These are phyloP conservation scores for Mystacornis crossleyi DNA, from an alignment of 2,113 vertebrate genomes.

Conservation along the genomic window DNA sequence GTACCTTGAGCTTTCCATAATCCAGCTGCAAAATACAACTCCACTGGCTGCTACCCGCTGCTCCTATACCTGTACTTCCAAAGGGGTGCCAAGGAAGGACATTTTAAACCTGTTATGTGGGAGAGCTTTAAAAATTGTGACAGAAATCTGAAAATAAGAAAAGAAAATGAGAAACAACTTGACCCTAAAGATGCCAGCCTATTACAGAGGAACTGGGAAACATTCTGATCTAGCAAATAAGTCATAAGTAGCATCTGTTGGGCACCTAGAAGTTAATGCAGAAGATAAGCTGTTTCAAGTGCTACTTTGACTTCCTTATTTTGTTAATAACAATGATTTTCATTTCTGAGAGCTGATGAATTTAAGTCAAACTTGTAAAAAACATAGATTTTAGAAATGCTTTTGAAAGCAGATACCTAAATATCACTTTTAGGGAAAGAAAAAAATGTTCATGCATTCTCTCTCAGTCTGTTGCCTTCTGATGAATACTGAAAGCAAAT, in stretches of 20 bases:
- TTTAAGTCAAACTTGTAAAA: not conserved
- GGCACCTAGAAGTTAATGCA: not conserved
- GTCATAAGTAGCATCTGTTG: not conserved
- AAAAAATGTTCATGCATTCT: not conserved
- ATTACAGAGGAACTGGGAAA: not conserved
- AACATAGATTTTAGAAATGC: fast-evolving
- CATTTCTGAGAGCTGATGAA: not conserved
- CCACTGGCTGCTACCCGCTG: not conserved
- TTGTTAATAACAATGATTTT: not conserved
- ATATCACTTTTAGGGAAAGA: not conserved
- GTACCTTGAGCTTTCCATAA: not conserved
- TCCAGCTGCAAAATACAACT: not conserved
- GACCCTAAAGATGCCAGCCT: not conserved
- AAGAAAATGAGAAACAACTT: not conserved
- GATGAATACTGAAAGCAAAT: not conserved
- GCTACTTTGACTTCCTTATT: not conserved
- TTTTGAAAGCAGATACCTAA: not conserved
- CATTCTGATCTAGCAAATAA: not conserved
- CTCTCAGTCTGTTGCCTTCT: not conserved
- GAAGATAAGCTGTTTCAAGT: not conserved
- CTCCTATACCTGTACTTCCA: not conserved
- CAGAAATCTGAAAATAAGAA: not conserved
- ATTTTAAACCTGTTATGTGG: not conserved
- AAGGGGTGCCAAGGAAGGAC: not conserved
- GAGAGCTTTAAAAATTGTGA: not conserved